Evolutionary conservation across 2,888 invertebrate species (phyloP).

Genomic region (Dasysyrphus tricinctus): DNA sequence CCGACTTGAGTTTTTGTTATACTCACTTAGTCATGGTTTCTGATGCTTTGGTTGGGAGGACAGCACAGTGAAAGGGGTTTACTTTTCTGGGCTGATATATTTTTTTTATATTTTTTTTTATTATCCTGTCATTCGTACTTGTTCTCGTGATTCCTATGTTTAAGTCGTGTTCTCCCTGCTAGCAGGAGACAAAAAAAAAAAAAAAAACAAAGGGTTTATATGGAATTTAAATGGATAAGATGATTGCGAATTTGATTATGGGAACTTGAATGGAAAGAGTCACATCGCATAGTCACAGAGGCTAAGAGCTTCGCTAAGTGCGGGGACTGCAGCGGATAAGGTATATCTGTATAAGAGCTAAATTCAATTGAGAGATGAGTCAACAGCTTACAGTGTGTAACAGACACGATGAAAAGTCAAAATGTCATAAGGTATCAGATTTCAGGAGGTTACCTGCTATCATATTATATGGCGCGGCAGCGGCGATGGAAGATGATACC

Average conservation of each 20-base stretch:
- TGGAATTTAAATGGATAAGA: slow-evolving; percentile 58
- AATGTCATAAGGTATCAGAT: slow-evolving; percentile 69
- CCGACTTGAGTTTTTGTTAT: slow-evolving; percentile 33
- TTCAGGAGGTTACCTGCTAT: slow-evolving; percentile 46
- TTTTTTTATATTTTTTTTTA: slow-evolving; percentile 44
- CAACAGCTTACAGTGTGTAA: slow-evolving; percentile 29
- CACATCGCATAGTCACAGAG: slow-evolving; percentile 18
- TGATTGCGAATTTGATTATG: slow-evolving; percentile 69
- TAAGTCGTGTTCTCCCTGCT: slow-evolving; percentile 14
- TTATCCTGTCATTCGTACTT: slow-evolving; percentile 52
- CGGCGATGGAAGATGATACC: slow-evolving; percentile 31
- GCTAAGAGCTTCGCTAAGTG: slow-evolving; percentile 54
- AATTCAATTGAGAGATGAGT: slow-evolving; percentile 71
- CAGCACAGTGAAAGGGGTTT: slow-evolving; percentile 52
- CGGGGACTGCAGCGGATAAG: slow-evolving; percentile 22
- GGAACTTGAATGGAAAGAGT: slow-evolving; percentile 34
- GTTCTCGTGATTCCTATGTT: slow-evolving; percentile 47
- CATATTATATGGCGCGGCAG: not conserved
- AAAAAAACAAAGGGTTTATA: slow-evolving; percentile 42
- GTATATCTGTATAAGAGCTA: slow-evolving; percentile 33
- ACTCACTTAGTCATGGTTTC: slow-evolving; percentile 48
- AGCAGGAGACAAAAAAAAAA: too few relatives aligned
- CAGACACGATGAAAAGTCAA: slow-evolving; percentile 49
- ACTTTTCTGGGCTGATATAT: slow-evolving; percentile 22
- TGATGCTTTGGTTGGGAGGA: slow-evolving; percentile 8